Percentiles rank a stretch among this genome's conserved stretches.
Evolutionary conservation across 2,113 vertebrate genomes (phyloP).

Genomic region (Mirounga angustirostris): DNA sequence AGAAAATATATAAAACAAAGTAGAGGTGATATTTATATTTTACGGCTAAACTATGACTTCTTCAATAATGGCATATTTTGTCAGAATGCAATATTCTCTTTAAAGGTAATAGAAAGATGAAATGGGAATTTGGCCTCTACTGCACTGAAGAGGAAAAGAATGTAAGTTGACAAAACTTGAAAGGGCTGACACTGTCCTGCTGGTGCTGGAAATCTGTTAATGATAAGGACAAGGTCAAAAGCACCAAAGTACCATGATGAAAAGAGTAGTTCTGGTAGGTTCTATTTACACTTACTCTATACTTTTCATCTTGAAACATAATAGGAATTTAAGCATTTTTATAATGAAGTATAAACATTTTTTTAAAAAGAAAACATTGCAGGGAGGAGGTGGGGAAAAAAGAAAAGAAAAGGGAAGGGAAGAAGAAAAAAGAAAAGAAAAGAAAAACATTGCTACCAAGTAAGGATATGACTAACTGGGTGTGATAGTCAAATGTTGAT

Average conservation of each 20-base stretch:
- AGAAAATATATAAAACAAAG: not conserved
- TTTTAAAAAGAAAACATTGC: not conserved
- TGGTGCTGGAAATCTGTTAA: not conserved
- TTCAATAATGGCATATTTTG: not conserved
- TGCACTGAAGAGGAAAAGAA: not conserved
- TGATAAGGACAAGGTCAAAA: not conserved
- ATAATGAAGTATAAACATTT: not conserved
- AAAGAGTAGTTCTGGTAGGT: not conserved
- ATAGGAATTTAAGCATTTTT: conserved; percentile 23
- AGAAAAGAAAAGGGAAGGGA: not conserved
- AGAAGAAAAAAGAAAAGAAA: not conserved
- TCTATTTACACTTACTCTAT: not conserved
- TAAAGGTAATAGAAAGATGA: not conserved
- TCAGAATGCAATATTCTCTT: conserved; percentile 14
- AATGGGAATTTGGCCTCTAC: not conserved
- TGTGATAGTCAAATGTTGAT: not conserved
- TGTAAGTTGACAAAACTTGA: not conserved
- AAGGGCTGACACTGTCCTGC: not conserved
- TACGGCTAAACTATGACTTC: not conserved
- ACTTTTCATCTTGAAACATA: not conserved
- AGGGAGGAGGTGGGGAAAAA: not conserved
- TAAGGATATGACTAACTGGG: not conserved
- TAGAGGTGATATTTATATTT: not conserved
- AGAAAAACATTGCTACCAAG: not conserved
- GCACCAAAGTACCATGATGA: not conserved